These are phyloP conservation scores for Amphimedon queenslandica DNA, from an alignment of 37 sponge, comb jelly and placozoan genomes.

Conservation along the genomic window DNA sequence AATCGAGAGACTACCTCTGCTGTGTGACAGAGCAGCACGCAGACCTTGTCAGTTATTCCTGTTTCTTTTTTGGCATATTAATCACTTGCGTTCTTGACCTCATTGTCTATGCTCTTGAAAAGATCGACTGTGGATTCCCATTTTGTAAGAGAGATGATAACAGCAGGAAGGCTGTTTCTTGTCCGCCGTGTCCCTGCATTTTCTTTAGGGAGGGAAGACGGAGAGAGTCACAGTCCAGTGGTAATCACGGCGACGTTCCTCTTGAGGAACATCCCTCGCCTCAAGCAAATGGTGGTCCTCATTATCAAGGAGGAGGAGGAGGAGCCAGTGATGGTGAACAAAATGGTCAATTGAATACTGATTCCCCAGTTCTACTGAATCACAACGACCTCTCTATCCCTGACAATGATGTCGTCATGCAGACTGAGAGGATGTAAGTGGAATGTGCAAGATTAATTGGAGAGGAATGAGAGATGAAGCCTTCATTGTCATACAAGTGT, in stretches of 20 bases:
- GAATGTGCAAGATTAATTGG: background rate
- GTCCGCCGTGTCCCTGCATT: background rate
- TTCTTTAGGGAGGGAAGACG: background rate
- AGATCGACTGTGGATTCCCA: constrained; percentile 33
- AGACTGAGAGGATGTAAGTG: too few relatives aligned
- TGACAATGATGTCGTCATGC: background rate
- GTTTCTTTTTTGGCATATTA: constrained; percentile 67
- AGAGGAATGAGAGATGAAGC: too few relatives aligned
- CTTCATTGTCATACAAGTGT: too few relatives aligned
- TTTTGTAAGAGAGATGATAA: background rate
- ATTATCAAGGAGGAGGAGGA: background rate
- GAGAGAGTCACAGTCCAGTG: background rate
- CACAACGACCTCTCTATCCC: background rate
- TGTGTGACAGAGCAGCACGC: constrained; percentile 30
- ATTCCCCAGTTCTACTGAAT: background rate
- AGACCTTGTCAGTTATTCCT: constrained; percentile 13
- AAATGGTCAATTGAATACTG: background rate
- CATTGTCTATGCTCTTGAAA: constrained; percentile 26
- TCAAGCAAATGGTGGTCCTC: background rate
- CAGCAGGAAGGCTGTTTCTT: background rate
- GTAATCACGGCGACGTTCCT: background rate
- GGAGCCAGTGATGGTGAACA: constrained; percentile 1
- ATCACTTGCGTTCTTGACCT: constrained; percentile 45
- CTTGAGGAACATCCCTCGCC: background rate
- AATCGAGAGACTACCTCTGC: constrained; percentile 51